A percentile compares a stretch with the other conserved stretches of the same genome.
phyloP scores from a whole-genome alignment of 2,113 vertebrate genomes.

The Zosterops borbonicus region DNA sequence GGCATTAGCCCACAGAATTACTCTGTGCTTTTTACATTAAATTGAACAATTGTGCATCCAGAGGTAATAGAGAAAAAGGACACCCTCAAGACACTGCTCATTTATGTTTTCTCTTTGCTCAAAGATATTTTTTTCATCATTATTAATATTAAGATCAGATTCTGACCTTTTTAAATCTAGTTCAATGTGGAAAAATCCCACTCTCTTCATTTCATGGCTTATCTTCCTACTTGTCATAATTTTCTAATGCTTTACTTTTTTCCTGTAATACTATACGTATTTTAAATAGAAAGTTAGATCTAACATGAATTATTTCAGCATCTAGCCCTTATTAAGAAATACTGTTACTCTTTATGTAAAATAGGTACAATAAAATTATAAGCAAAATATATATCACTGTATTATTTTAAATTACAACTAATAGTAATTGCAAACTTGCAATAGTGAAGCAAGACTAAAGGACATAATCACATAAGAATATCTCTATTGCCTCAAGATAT shows the following conservation, averaged over 20 bases:
- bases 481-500: conserved; percentile 33
- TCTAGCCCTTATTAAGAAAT: neutral
- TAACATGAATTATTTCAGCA: neutral
- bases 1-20: neutral
- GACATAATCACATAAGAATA: neutral
- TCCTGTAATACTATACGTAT: neutral
- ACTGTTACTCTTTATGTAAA: neutral
- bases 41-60: neutral
- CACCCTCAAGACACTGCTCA: neutral
- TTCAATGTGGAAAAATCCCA: neutral
- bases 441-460: neutral
- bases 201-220: neutral
- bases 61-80: neutral
- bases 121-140: neutral
- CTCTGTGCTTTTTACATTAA: neutral
- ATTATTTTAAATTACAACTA: neutral
- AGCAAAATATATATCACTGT: neutral
- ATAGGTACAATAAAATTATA: neutral
- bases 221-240: neutral
- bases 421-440: conserved; percentile 9
- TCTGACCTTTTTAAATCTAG: neutral
- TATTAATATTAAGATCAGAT: neutral
- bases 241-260: neutral
- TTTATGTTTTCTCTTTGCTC: neutral
- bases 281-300: neutral